These are phyloP conservation scores for Dione vanillae DNA, from an alignment of 2,888 invertebrate species.

Conservation along the genomic window DNA sequence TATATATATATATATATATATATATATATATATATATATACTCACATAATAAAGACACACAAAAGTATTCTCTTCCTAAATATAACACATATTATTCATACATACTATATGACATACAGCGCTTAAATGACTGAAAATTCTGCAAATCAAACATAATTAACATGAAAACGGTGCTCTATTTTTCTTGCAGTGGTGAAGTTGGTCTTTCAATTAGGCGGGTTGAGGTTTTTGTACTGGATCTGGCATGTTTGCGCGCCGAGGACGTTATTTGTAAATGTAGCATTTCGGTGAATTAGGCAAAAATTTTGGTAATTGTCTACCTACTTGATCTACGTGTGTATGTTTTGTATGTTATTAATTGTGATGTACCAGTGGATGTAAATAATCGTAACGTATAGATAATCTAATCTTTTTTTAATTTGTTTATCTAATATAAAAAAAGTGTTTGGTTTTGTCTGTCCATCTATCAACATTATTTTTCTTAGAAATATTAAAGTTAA, in stretches of 20 bases:
- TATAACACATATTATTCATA: no score
- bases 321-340: neutral
- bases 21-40: no score
- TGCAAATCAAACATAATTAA: conserved; percentile 36
- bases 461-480: no score
- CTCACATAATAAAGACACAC: no score
- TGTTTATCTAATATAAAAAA: no score
- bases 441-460: no score
- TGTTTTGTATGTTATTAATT: neutral
- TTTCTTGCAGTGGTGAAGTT: conserved; percentile 39
- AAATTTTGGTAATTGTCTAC: conserved; percentile 5
- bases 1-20: no score
- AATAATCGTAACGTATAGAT: no score
- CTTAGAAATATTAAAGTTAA: no score
- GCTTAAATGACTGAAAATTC: conserved; percentile 27
- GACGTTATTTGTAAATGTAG: conserved; percentile 34
- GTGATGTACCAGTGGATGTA: neutral
- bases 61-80: no score
- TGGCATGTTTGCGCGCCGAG: conserved; percentile 33
- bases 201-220: conserved; percentile 42
- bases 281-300: conserved; percentile 14
- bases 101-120: neutral
- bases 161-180: conserved; percentile 33
- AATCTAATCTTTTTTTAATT: no score
- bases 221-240: conserved; percentile 40